Percentiles rank a stretch among this genome's conserved stretches.
Evolutionary conservation across 2,888 invertebrate genomes (phyloP).

Genomic region (Cistogaster globosa): DNA sequence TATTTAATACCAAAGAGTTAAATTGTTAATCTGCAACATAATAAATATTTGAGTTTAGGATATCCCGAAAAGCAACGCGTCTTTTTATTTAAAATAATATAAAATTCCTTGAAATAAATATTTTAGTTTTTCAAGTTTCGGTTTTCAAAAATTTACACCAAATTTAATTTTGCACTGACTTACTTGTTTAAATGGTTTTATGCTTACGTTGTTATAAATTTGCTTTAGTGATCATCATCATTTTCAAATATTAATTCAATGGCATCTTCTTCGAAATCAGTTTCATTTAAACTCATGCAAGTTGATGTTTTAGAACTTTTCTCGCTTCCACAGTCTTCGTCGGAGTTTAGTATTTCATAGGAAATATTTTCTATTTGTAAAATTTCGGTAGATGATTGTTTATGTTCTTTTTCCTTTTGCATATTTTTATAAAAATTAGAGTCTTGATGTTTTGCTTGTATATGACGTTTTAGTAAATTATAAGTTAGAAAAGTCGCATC

Average conservation of each 20-base stretch:
- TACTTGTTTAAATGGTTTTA: too few species aligned
- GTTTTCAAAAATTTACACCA: too few species aligned
- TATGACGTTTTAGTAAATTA: conserved; percentile 69
- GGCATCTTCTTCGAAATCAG: conserved; percentile 12
- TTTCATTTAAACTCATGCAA: not conserved
- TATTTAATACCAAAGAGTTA: too few species aligned
- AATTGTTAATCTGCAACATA: too few species aligned
- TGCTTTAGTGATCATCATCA: not conserved
- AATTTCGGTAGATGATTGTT: not conserved
- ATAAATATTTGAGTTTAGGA: too few species aligned
- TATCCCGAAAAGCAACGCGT: too few species aligned
- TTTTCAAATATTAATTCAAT: conserved; percentile 18
- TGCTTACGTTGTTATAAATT: too few species aligned
- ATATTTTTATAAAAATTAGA: not conserved
- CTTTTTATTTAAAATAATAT: too few species aligned
- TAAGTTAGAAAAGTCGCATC: conserved; percentile 58
- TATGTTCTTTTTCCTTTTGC: not conserved
- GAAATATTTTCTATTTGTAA: conserved; percentile 7
- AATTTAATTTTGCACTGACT: too few species aligned
- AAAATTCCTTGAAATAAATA: too few species aligned
- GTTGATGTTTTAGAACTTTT: not conserved
- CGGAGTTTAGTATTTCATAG: conserved; percentile 1
- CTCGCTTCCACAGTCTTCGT: conserved; percentile 7
- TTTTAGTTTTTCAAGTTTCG: too few species aligned
- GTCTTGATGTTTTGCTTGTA: conserved; percentile 65